Base-by-base conservation (phyloP, 2,888 invertebrate species). In the Lordiphosa fenestrarum region DNA sequence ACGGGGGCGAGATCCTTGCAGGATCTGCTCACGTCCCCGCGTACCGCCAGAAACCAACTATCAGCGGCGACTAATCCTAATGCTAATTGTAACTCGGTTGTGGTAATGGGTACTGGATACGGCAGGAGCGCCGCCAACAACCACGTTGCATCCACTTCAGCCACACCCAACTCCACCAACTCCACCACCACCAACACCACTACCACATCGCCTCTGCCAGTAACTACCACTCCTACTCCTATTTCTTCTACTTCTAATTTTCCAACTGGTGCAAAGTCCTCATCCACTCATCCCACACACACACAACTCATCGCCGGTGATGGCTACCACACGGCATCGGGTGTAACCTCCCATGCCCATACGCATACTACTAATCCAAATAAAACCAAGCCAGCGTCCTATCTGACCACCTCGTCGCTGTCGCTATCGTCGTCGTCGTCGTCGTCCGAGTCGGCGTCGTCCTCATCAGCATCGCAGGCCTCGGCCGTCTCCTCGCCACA, bases 221-320 rank as follows among this genome's bases (percentile, higher is more conserved):
- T 88, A 86, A 88, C 88, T 87, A 87, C 87, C 84, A 73, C 86
- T 77, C 84, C 86, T 84, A 87, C 90, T 88, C 86, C 80, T 74
- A 62, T 73, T 73, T 66, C 76, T 73, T 66, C 76, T 71, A 66
- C 65, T 80, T 56, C 73, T 76, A 69, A 37, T 74, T 66, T 78
- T 73, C 54, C 72, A 60, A 67, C 63, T 69, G 76, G 73, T 73
- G 60, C 76, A 40, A 82, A 74, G 59, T 72, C 80, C 61, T 46
- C 49, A 50, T 51, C 12, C 21, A 53, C 30, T 47, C 55, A 55
- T 66, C 49, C 42, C 69, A 66, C 66, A 64, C 76, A 66, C 61
- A 62, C 64, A 46, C 69, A 57, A 54, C 39, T 64, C 67, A 71
- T 69, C 56, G 50, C 71, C 66, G 84, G 86, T 84, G 83, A 78